Evolutionary conservation across 1,140 invertebrate genomes (phyloP), one percentile per base, ranked within the genome.

Genomic region (Diplogasteroides magnus): DNA sequence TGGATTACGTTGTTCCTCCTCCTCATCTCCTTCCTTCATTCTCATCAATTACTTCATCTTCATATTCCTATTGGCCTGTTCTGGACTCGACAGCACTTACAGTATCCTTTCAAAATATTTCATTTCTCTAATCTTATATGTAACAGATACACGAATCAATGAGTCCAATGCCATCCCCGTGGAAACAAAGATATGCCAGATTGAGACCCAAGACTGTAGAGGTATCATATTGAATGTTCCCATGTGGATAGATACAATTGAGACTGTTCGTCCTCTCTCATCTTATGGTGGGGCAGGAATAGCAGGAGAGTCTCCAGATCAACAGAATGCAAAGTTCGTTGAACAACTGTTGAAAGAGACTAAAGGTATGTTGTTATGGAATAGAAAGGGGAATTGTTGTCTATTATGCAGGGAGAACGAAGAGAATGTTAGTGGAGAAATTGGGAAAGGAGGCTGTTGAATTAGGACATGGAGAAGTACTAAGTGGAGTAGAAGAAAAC

Each of bases 291-390:
- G 6, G 6, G 37, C 6, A 6, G 37, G 37, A 48, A 48, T 48
- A 19, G 19, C 37, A 11, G 37, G 6, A 11, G 71, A 77, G 14
- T 79, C 80, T n/a, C 81, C 86, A 74, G 93, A 92, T n/a, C 93
- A 97, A 84, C 93, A 97, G 84, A 97, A 98, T 85, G 95, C 93
- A 90, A 93, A 91, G 56, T 98, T 98, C 86, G 94, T 99, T 13
- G 93, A 98, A 82, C 93, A 94, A 80, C 86, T 98, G 72, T 86
- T 98, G 19, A 85, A 85, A 76, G 87, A 88, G 78, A 86, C 85
- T 58, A 88, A 87, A 81, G 82, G 80, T 66, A 93, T 93, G 88
- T 92, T 94, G 86, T 23, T 1, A 55, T 27, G 2, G 11, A 28
- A 19, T 48, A 28, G 27, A 58, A 26, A 68, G 3, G 1, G 48